These are phyloP conservation scores for Eupithecia pulchellata DNA, from an alignment of 2,888 invertebrate genomes.

Conservation along the genomic window DNA sequence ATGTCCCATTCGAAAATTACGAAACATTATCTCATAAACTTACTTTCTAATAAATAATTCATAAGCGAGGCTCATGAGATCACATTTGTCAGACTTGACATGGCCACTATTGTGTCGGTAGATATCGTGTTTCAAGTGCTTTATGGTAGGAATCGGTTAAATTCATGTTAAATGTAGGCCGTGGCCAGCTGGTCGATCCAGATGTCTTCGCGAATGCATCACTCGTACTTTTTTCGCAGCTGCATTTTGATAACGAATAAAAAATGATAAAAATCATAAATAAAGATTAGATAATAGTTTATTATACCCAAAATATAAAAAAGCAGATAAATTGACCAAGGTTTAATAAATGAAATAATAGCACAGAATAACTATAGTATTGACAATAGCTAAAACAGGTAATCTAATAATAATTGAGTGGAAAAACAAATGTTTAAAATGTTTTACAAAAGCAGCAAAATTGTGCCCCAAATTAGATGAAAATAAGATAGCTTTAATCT, in stretches of 20 bases:
- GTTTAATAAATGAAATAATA: too few species aligned
- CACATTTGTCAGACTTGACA: slow-evolving; percentile 28
- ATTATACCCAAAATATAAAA: too few species aligned
- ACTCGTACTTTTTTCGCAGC: neutral
- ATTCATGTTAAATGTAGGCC: neutral
- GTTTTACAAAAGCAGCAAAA: too few species aligned
- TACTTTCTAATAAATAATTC: slow-evolving; percentile 30
- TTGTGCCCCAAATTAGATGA: too few species aligned
- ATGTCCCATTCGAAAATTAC: slow-evolving; percentile 16
- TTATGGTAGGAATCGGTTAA: neutral
- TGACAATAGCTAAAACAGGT: too few species aligned
- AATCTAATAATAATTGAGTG: too few species aligned
- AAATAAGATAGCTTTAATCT: too few species aligned
- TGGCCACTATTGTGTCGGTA: slow-evolving; percentile 13
- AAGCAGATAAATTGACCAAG: too few species aligned
- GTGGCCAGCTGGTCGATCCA: neutral
- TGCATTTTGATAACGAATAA: neutral
- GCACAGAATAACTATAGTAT: too few species aligned
- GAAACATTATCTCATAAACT: slow-evolving; percentile 24
- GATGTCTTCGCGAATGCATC: neutral
- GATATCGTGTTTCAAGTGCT: slow-evolving; percentile 14
- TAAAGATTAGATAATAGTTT: too few species aligned
- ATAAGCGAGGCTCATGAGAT: slow-evolving; percentile 10
- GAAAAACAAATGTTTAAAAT: too few species aligned
- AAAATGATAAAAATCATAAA: too few species aligned